Evolutionary conservation across 2,797 vertebrate genomes (phyloP).

Genomic region (Petrocephalus schoutedeni): DNA sequence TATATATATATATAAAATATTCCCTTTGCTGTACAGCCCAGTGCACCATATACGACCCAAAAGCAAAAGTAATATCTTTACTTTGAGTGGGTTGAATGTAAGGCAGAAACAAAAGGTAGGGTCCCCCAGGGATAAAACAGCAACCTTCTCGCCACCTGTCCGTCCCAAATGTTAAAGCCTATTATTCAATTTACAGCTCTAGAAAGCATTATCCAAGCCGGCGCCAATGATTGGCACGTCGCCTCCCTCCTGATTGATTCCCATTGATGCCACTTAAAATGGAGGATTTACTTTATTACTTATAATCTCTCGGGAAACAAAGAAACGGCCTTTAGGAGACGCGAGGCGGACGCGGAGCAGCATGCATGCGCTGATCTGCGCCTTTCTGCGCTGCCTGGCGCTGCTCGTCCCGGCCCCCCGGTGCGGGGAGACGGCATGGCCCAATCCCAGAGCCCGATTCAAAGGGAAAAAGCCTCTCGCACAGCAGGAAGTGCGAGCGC

Average conservation of each 20-base stretch:
- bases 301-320: constrained; percentile 36
- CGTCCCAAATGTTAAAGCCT: constrained; percentile 36
- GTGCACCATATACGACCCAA: too few species aligned
- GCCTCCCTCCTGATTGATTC: constrained; percentile 46
- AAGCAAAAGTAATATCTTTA: too few species aligned
- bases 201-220: constrained; percentile 27
- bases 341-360: background rate
- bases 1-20: too few species aligned
- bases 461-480: constrained; percentile 66
- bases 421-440: constrained; percentile 55
- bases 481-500: constrained; percentile 67
- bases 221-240: constrained; percentile 35
- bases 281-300: background rate
- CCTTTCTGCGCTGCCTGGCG: constrained; percentile 63
- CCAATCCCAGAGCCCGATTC: constrained; percentile 69
- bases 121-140: background rate
- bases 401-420: constrained; percentile 67
- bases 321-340: background rate
- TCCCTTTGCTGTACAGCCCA: too few species aligned
- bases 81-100: too few species aligned
- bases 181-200: constrained; percentile 60
- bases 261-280: constrained; percentile 47
- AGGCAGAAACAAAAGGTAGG: too few species aligned
- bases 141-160: constrained; percentile 27
- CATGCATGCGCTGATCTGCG: constrained; percentile 65